Evolutionary conservation across 2,888 invertebrate species (phyloP).

Genomic region (Drosophila multiciliata): DNA sequence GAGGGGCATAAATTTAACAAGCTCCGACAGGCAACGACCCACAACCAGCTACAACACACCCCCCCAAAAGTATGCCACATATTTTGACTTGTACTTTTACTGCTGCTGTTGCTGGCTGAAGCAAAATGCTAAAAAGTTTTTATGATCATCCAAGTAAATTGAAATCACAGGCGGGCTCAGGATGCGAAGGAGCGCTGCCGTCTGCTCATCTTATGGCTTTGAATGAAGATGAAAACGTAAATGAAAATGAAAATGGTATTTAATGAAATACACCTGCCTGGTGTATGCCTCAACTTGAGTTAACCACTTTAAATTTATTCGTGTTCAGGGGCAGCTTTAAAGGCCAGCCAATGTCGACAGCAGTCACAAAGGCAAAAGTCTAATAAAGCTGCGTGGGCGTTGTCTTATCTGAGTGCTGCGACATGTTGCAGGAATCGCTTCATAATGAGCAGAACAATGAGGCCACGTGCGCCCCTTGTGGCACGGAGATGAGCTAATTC

Average conservation of each 20-base stretch:
- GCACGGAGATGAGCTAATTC: slow-evolving; percentile 36
- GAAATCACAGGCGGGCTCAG: slow-evolving; percentile 58
- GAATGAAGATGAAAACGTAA: slow-evolving; percentile 38
- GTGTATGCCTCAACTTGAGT: slow-evolving; percentile 22
- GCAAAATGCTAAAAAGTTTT: slow-evolving; percentile 51
- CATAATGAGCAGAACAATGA: slow-evolving; percentile 61
- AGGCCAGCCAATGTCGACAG: slow-evolving; percentile 28
- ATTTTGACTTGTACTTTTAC: background rate
- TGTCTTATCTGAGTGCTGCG: slow-evolving; percentile 37
- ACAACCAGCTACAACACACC: slow-evolving; percentile 2
- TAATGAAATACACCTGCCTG: slow-evolving; percentile 65
- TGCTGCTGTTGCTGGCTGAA: slow-evolving; percentile 4
- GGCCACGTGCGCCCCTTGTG: slow-evolving; percentile 50
- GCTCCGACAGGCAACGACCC: slow-evolving; percentile 35
- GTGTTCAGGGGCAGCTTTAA: slow-evolving; percentile 65
- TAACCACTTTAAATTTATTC: slow-evolving; percentile 52
- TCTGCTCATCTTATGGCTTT: slow-evolving; percentile 40
- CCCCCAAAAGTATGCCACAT: slow-evolving; percentile 51
- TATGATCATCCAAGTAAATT: slow-evolving; percentile 69
- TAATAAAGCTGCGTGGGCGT: slow-evolving; percentile 24
- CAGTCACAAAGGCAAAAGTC: slow-evolving; percentile 15
- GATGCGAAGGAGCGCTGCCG: background rate
- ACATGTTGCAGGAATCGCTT: slow-evolving; percentile 61
- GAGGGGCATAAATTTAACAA: slow-evolving; percentile 67
- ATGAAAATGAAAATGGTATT: slow-evolving; percentile 71